A percentile compares a stretch with the other conserved stretches of the same genome.
phyloP scores from a whole-genome alignment of 1,140 invertebrate genomes.

The Calephelis nemesis region DNA sequence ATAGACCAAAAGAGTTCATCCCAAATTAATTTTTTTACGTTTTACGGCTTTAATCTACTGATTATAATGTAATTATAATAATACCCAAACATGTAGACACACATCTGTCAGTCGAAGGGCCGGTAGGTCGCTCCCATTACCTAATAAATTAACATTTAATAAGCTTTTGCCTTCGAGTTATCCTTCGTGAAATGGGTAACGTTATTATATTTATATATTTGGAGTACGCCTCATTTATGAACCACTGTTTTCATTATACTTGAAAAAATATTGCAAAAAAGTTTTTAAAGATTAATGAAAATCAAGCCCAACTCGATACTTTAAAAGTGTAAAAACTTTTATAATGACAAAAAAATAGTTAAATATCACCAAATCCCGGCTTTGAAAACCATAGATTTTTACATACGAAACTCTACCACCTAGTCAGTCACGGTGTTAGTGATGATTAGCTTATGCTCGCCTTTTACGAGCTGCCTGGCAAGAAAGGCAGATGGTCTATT shows the following conservation, averaged over 20 bases:
- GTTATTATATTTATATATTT: constrained; percentile 46
- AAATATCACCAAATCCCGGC: too few species aligned
- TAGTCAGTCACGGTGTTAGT: too few species aligned
- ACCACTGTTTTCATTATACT: constrained; percentile 33
- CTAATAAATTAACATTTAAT: constrained; percentile 47
- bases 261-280: too few species aligned
- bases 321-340: too few species aligned
- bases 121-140: constrained; percentile 6
- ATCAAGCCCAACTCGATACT: too few species aligned
- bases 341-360: too few species aligned
- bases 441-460: too few species aligned
- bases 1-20: background rate
- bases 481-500: too few species aligned
- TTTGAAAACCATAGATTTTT: too few species aligned
- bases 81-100: background rate
- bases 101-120: constrained; percentile 8
- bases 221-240: constrained; percentile 36
- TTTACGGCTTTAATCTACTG: background rate
- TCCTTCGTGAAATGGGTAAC: constrained; percentile 39
- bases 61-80: constrained; percentile 1
- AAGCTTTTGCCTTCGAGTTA: constrained; percentile 31
- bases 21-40: background rate
- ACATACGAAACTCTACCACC: too few species aligned
- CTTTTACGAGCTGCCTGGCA: too few species aligned
- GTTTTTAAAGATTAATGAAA: too few species aligned